A percentile compares a stretch with the other conserved stretches of the same genome.
These are phyloP conservation scores for Leucophora obtusa DNA, from an alignment of 2,888 invertebrate genomes.

Conservation along the genomic window DNA sequence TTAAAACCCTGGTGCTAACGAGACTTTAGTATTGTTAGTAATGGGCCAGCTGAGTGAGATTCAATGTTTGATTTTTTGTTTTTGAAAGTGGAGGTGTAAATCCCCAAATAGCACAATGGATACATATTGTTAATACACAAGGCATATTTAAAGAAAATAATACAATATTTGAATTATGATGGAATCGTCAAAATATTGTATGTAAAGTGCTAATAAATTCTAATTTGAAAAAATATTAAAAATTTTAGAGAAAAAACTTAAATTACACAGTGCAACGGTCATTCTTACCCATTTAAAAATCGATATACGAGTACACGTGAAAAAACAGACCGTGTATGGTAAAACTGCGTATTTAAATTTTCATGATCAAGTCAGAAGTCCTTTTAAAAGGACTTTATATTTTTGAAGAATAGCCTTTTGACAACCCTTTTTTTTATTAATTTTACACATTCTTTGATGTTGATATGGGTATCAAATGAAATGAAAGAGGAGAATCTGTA, in stretches of 20 bases:
- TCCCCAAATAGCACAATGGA: conserved; percentile 27
- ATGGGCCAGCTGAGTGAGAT: background rate
- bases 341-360: no score
- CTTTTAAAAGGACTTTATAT: no score
- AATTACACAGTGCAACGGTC: no score
- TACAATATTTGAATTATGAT: conserved; percentile 38
- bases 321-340: no score
- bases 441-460: no score
- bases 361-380: no score
- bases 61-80: background rate
- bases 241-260: conserved; percentile 11
- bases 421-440: no score
- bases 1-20: background rate
- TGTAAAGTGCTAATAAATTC: conserved; percentile 49
- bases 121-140: conserved; percentile 43
- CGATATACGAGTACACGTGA: no score
- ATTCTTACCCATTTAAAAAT: no score
- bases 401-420: no score
- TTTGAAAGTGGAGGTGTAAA: conserved; percentile 17
- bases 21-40: background rate
- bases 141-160: conserved; percentile 10
- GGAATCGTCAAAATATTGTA: conserved; percentile 53
- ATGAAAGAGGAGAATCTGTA: no score
- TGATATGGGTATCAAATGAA: no score
- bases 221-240: conserved; percentile 8